A percentile compares a stretch with the other conserved stretches of the same genome.
phyloP scores from a whole-genome alignment of 2,797 vertebrate genomes.

The Gallirallus australis region DNA sequence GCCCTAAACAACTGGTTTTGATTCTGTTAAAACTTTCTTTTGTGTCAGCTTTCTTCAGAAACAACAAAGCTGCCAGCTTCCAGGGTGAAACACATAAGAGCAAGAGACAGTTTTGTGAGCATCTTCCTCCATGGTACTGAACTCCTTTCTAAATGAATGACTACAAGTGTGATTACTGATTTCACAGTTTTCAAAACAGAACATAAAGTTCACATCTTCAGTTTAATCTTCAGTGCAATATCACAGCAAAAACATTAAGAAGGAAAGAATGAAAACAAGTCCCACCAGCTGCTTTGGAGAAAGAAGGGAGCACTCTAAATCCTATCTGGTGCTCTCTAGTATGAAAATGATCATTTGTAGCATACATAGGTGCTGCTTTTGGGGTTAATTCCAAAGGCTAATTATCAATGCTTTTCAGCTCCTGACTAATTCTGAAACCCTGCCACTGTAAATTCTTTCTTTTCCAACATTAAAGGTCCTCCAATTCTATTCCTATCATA shows the following conservation, averaged over 20 bases:
- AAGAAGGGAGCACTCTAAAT: neutral
- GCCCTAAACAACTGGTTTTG: neutral
- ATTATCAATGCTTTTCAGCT: neutral
- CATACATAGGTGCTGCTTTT: neutral
- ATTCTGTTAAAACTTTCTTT: neutral
- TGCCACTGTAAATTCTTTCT: neutral
- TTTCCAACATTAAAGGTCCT: neutral
- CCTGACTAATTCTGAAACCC: neutral
- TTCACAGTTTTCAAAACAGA: neutral
- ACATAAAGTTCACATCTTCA: neutral
- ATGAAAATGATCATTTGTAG: neutral
- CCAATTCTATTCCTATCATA: neutral
- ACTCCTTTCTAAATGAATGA: neutral
- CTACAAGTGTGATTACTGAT: neutral
- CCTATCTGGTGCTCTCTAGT: neutral
- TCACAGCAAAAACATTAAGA: neutral
- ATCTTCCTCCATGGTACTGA: neutral
- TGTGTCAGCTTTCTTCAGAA: neutral
- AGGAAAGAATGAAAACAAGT: neutral
- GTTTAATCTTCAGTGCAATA: neutral
- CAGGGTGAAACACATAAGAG: neutral
- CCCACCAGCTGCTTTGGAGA: neutral
- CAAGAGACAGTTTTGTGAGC: neutral
- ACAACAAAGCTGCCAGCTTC: neutral
- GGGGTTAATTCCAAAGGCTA: neutral